Evolutionary conservation across 2,888 invertebrate genomes (phyloP).

Genomic region (Volucella inflata): DNA sequence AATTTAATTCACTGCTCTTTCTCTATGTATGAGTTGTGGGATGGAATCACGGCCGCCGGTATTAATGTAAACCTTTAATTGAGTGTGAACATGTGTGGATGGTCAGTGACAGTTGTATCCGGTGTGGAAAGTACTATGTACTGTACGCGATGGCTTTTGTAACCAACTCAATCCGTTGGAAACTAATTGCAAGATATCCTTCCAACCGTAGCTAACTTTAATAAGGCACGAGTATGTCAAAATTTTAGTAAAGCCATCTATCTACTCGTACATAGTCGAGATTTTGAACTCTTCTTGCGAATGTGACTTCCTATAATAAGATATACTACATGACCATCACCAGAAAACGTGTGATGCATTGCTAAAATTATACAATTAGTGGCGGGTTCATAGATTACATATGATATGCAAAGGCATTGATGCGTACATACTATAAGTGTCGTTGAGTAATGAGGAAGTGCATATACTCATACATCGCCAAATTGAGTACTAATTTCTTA

Average conservation of each 20-base stretch:
- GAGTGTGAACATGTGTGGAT: conserved; percentile 48
- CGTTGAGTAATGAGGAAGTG: too few relatives aligned
- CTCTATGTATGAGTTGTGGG: conserved; percentile 15
- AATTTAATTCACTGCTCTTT: conserved; percentile 67
- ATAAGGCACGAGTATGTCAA: too few relatives aligned
- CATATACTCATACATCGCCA: too few relatives aligned
- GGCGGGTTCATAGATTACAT: too few relatives aligned
- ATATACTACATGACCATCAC: too few relatives aligned
- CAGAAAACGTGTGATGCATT: conserved; percentile 24
- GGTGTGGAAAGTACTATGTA: background rate
- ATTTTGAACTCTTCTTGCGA: conserved; percentile 49
- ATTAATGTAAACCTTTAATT: conserved; percentile 74
- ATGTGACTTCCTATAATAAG: conserved; percentile 55
- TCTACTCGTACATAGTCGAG: conserved; percentile 52
- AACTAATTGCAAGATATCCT: conserved; percentile 7
- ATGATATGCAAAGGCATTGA: too few relatives aligned
- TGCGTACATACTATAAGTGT: too few relatives aligned
- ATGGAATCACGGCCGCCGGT: conserved; percentile 52
- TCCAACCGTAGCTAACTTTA: conserved; percentile 23
- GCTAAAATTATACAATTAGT: background rate
- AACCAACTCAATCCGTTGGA: conserved; percentile 30
- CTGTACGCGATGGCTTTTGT: conserved; percentile 18
- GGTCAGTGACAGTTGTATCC: conserved; percentile 2
- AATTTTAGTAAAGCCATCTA: too few relatives aligned
- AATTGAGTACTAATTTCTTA: too few relatives aligned